Conservation (phyloP, 92 coral and sea anemone species). For the Palythoa grandiflora region DNA sequence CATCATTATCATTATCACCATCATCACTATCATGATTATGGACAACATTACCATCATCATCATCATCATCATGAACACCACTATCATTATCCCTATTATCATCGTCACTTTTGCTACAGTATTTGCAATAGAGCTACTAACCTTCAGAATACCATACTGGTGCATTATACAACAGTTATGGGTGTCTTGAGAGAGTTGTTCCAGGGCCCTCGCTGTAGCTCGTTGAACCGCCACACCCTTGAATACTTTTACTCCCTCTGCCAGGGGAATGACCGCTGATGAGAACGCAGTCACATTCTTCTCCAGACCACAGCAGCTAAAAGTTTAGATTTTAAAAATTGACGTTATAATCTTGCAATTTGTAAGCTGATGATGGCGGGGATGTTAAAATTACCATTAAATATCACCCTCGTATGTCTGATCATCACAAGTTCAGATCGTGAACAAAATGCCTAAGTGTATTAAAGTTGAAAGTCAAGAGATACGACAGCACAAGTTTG, state of each 20-base stretch:
- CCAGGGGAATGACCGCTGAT: constrained; percentile 81
- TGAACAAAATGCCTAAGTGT: no score
- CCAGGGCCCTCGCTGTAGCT: constrained; percentile 84
- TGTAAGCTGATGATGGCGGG: not conserved
- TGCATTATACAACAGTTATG: constrained; percentile 83
- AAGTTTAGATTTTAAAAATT: not conserved
- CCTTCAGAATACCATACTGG: constrained; percentile 83
- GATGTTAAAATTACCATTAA: not conserved
- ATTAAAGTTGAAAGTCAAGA: no score
- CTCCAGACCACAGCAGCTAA: constrained; percentile 86
- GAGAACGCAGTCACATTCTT: constrained; percentile 82
- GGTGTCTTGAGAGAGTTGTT: constrained; percentile 81
- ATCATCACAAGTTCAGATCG: no score
- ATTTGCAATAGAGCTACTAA: not conserved
- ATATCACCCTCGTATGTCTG: no score
- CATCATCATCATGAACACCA: not conserved
- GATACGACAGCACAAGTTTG: no score
- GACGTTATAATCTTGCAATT: not conserved
- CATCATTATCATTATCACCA: not conserved
- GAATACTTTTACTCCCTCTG: constrained; percentile 82
- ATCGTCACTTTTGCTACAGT: not conserved
- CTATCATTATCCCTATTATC: not conserved
- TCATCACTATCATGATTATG: not conserved
- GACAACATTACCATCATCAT: not conserved
- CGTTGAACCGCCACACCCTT: constrained; percentile 77